These are phyloP conservation scores for Bubo scandiacus DNA, from an alignment of 2,113 vertebrate species.

Conservation along the genomic window DNA sequence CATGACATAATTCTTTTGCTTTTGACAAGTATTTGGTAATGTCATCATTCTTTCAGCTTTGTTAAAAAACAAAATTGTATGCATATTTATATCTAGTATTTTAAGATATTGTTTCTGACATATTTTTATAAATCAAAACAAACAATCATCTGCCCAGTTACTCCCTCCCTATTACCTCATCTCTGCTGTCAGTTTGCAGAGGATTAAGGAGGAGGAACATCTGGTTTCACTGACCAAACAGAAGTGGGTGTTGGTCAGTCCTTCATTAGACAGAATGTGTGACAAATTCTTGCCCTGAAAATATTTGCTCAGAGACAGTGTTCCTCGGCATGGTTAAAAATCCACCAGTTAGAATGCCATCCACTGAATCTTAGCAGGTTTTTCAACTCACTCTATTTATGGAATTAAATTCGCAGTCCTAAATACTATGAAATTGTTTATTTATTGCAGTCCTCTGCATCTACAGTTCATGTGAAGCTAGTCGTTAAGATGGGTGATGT, in stretches of 20 bases:
- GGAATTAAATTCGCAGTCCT: neutral
- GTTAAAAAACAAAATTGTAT: neutral
- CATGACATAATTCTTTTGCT: neutral
- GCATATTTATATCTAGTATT: neutral
- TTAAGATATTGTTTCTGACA: neutral
- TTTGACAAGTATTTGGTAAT: neutral
- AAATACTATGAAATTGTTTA: neutral
- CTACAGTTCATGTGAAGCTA: neutral
- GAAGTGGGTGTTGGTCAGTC: neutral
- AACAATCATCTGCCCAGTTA: neutral
- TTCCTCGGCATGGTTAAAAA: neutral
- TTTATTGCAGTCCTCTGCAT: neutral
- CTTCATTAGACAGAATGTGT: conserved; percentile 10
- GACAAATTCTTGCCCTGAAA: conserved; percentile 29
- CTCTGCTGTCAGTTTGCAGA: neutral
- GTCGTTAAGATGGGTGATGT: neutral
- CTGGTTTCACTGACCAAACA: conserved; percentile 36
- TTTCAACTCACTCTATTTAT: neutral
- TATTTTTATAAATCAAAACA: conserved; percentile 30
- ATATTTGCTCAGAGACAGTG: neutral
- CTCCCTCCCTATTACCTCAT: conserved; percentile 34
- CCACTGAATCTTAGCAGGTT: neutral
- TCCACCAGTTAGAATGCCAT: neutral
- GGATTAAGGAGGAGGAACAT: neutral
- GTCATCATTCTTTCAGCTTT: neutral